Evolutionary conservation across 1,140 invertebrate genomes (phyloP).

Genomic region (Lucilia cuprina): DNA sequence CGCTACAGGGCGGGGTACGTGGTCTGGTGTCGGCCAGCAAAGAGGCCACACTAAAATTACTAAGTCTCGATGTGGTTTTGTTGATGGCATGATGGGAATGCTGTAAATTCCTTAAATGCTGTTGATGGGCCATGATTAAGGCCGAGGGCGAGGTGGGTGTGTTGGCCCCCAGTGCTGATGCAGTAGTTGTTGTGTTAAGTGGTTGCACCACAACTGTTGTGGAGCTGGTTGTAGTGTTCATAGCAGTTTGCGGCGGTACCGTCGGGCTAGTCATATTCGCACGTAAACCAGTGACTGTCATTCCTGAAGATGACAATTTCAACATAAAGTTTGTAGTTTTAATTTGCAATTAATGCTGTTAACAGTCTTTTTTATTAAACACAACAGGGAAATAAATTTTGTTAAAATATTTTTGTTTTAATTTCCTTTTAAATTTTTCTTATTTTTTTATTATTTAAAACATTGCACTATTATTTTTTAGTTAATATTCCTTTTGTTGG

Average conservation of each 20-base stretch:
- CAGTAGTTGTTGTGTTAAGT: slow-evolving; percentile 40
- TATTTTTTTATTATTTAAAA: slow-evolving; percentile 8
- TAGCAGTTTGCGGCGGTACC: slow-evolving; percentile 54
- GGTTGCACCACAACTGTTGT: slow-evolving; percentile 37
- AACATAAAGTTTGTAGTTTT: slow-evolving; percentile 39
- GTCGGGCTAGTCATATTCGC: slow-evolving; percentile 63
- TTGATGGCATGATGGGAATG: slow-evolving; percentile 57
- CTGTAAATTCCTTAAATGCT: slow-evolving; percentile 56
- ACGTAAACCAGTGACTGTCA: slow-evolving; percentile 63
- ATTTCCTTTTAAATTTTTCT: not conserved
- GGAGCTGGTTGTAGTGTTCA: slow-evolving; percentile 45
- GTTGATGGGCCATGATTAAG: slow-evolving; percentile 66
- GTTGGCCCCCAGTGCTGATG: slow-evolving; percentile 35
- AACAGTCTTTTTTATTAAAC: not conserved
- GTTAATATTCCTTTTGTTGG: not conserved
- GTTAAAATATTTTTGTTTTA: not conserved
- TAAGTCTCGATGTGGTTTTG: slow-evolving; percentile 66
- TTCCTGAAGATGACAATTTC: slow-evolving; percentile 48
- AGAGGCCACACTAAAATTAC: slow-evolving; percentile 73
- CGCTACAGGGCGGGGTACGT: slow-evolving; percentile 42
- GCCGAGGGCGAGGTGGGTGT: slow-evolving; percentile 64
- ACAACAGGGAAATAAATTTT: not conserved
- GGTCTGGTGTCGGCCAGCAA: slow-evolving; percentile 71
- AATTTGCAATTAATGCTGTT: not conserved
- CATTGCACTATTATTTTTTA: slow-evolving; percentile 13